Evolutionary conservation across 2,113 vertebrate genomes (phyloP), one percentile per base, ranked within the genome.

Genomic region (Entomyzon cyanotis): DNA sequence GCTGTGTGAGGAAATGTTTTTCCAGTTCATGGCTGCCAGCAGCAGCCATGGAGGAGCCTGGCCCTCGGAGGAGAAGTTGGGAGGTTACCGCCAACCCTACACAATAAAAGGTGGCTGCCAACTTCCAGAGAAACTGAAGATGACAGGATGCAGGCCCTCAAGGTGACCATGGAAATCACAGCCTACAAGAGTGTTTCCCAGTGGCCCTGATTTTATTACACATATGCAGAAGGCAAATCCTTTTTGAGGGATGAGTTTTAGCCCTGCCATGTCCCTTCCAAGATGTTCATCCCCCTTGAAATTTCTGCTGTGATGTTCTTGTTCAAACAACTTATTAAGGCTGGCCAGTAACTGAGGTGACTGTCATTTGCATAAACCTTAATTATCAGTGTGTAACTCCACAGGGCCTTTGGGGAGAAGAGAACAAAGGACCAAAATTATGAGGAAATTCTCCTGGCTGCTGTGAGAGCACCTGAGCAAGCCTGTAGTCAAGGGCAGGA

Each of bases 341-440:
- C 39, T 67, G 44, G 46, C 78, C 63, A 39, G 52, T 84, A 93
- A 79, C 60, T 78, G 71, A 80, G 35, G 78, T 82, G 70, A 67
- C 44, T 90, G 63, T 35, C 19, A 2, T 69, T 82, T 79, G 44
- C 33, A 77, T 90, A 94, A 94, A 95, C 70, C 23, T 79, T 95
- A 96, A 95, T 95, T 91, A 94, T 53, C 33, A 0, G 39, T 62
- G 81, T 83, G 49, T 65, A 81, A 88, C 46, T 77, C 88, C 68
- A 44, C 27, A 81, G 68, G 81, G 74, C 67, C 74, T 85, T 84
- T 69, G 63, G 52, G n/a, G 10, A 87, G 73, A 77, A 22, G 23
- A 93, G 86, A 93, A 94, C 95, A 94, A 94, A 96, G 75, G 64
- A 50, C 19, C 23, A 76, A 91, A 91, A 69, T 23, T 33, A 80